These are phyloP conservation scores for Bombus balteatus DNA, from an alignment of 1,140 invertebrate species.

Conservation along the genomic window DNA sequence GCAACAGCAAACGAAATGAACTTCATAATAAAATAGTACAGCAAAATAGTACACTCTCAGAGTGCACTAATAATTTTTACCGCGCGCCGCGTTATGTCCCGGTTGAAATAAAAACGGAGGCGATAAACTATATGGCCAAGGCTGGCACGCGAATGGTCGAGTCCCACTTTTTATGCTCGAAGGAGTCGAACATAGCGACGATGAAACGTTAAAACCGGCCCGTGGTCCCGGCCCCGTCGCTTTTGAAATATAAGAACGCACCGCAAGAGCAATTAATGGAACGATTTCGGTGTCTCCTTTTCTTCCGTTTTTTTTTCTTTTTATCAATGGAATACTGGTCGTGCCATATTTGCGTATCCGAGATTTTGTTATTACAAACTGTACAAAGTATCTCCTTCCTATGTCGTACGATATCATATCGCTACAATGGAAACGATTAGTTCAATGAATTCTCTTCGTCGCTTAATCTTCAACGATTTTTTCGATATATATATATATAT, in stretches of 20 bases:
- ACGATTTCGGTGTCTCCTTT: background rate
- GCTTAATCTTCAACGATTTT: slow-evolving; percentile 39
- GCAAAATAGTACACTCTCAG: background rate
- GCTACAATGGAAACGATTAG: slow-evolving; percentile 56
- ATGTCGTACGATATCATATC: slow-evolving; percentile 32
- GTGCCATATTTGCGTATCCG: slow-evolving; percentile 6
- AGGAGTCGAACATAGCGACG: background rate
- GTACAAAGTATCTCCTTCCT: slow-evolving; percentile 61
- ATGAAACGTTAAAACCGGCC: slow-evolving; percentile 4
- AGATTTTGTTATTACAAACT: slow-evolving; percentile 66
- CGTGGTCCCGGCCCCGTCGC: background rate
- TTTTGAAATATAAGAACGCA: background rate
- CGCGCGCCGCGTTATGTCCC: too few relatives aligned
- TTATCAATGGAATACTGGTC: background rate
- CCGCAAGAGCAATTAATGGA: background rate
- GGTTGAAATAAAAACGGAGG: background rate
- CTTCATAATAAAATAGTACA: background rate
- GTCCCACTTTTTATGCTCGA: background rate
- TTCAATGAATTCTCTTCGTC: slow-evolving; percentile 50
- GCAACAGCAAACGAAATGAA: background rate
- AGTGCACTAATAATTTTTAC: slow-evolving; percentile 2
- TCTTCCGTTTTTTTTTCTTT: background rate
- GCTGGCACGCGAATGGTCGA: slow-evolving; percentile 8
- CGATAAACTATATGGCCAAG: background rate
- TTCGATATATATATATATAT: slow-evolving; percentile 42